Base-by-base conservation (phyloP, 2,888 invertebrate species). In the Baronia brevicornis region DNA sequence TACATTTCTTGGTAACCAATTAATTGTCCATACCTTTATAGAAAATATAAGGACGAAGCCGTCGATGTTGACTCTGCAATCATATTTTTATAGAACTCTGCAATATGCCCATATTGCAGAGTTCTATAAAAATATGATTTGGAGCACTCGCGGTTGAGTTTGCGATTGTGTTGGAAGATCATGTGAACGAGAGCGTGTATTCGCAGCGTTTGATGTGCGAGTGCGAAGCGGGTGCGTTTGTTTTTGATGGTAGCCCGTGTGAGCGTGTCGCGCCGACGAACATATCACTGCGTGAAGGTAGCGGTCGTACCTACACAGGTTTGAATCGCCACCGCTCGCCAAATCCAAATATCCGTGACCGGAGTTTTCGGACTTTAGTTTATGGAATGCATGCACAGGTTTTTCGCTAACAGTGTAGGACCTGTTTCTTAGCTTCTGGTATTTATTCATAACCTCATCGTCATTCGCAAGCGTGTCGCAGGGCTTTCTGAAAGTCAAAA, bases 261-360 rank as follows among this genome's bases (percentile, higher is more conserved):
- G 67, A 1, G 82, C 82, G 42, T 85, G 84, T 6, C 73, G 62
- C 4, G 85, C 73, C 1, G 85, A 84, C 9, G 86, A 84, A 51
- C 88, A 89, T 41, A 89, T 88, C 24, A 88, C 88, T 23, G 89
- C 88, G 55, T 88, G 89, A 34, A 89, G 61, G 58, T 88, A 88
- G 35, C 89, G 82, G 54, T 89, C 89, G 54, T 89, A 89, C 35
- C 82, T 51, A 41, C 82, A 82, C 44, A 86, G 49, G 51, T 87
- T 67, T 4, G 87, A 87, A 38, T 87, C 86, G 6, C 87, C 87
- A 38, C 86, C 87, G 54, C 85, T 84, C 41, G 88, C 88, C 59
- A 89, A 59, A 58, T 89, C 89, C 43, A 88, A 72, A 53, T 88
- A 88, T 53, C 88, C 88, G 42, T 87, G 85, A 43, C 60, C 72